Percentiles rank a stretch among this genome's conserved stretches.
Evolutionary conservation across 92 coral and sea anemone genomes (phyloP).

Genomic region (Palythoa grandis): DNA sequence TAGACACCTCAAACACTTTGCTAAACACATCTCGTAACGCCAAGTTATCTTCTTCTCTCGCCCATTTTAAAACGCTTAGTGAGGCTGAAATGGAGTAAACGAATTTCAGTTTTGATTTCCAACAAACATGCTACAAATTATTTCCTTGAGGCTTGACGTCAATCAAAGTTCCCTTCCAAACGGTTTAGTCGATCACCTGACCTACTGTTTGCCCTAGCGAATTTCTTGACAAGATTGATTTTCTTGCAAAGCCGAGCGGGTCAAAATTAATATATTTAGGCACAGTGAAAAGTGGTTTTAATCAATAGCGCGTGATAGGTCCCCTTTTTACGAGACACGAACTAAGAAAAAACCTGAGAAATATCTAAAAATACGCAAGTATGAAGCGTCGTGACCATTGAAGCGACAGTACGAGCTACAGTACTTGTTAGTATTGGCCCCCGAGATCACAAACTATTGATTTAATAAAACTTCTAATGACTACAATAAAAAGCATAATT

Average conservation of each 20-base stretch:
- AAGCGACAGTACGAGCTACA: neutral
- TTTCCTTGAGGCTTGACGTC: neutral
- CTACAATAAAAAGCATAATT: neutral
- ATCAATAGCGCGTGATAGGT: neutral
- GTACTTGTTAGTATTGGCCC: neutral
- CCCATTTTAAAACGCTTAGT: constrained; percentile 77
- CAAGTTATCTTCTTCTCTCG: constrained; percentile 73
- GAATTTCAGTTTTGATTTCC: neutral
- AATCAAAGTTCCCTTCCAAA: neutral
- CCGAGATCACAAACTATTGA: neutral
- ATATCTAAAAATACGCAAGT: neutral
- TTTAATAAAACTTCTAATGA: neutral
- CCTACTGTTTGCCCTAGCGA: too few relatives aligned
- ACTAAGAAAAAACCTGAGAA: too few relatives aligned
- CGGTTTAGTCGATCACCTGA: too few relatives aligned
- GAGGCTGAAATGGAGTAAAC: constrained; percentile 56
- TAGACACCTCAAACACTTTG: constrained; percentile 81
- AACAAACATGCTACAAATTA: neutral
- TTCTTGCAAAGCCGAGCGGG: too few relatives aligned
- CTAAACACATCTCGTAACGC: constrained; percentile 86
- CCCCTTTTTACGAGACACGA: too few relatives aligned
- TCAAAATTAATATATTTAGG: too few relatives aligned
- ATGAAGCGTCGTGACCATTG: neutral
- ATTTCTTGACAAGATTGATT: too few relatives aligned
- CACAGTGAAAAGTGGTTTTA: neutral